A percentile compares a stretch with the other conserved stretches of the same genome.
phyloP scores from a whole-genome alignment of 2,113 vertebrate species.

The Haplotaxodon microlepis region DNA sequence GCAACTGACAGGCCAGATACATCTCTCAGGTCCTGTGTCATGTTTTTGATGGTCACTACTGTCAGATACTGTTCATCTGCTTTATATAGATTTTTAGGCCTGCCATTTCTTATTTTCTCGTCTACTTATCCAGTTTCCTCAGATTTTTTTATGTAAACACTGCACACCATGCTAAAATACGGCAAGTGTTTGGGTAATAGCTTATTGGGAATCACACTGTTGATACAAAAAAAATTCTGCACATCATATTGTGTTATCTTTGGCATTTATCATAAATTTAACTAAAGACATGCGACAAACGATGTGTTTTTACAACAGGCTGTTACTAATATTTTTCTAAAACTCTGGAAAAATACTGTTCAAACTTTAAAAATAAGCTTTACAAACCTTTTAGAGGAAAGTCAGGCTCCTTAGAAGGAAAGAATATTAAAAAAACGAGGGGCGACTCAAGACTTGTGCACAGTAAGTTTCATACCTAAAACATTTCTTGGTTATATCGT shows the following conservation, averaged over 20 bases:
- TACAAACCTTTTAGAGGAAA: not conserved
- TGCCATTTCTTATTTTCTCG: not conserved
- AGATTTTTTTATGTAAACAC: not conserved
- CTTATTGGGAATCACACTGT: not conserved
- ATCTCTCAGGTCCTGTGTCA: not conserved
- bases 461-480: not conserved
- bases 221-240: not conserved
- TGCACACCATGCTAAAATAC: not conserved
- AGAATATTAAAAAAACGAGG: not conserved
- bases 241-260: not conserved
- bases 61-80: not conserved
- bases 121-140: not conserved
- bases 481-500: not conserved
- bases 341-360: not conserved
- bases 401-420: not conserved
- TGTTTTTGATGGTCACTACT: not conserved
- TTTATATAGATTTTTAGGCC: not conserved
- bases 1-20: not conserved
- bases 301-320: not conserved
- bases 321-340: not conserved
- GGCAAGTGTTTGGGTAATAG: not conserved
- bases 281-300: not conserved
- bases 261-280: not conserved
- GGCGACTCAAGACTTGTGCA: not conserved
- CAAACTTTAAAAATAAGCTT: not conserved